phyloP scores from a whole-genome alignment of 2,888 invertebrate genomes.

The Chalcis sispes region DNA sequence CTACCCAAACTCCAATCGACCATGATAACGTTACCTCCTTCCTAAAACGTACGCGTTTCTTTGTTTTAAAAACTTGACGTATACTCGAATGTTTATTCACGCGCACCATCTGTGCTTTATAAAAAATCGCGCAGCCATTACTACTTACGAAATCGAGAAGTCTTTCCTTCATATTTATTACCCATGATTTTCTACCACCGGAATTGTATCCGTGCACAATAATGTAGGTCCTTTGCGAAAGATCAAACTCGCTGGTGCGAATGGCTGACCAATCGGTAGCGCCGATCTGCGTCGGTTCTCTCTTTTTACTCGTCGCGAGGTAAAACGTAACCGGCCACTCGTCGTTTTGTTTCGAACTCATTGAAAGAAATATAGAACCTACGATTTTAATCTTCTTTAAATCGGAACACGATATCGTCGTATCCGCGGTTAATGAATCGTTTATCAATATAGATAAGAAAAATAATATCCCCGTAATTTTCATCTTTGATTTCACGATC shows the following conservation, averaged over 20 bases:
- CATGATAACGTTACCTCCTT: slow-evolving; percentile 43
- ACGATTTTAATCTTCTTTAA: slow-evolving; percentile 16
- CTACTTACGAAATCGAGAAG: slow-evolving; percentile 47
- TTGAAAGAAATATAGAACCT: slow-evolving; percentile 2
- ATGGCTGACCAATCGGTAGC: slow-evolving; percentile 11
- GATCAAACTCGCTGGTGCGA: slow-evolving; percentile 25
- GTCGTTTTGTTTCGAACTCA: background rate
- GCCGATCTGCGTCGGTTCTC: slow-evolving; percentile 2
- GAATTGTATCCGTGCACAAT: slow-evolving; percentile 51
- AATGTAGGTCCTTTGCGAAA: slow-evolving; percentile 36
- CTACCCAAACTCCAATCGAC: slow-evolving; percentile 50
- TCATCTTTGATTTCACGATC: too few species aligned
- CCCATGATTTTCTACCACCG: slow-evolving; percentile 42
- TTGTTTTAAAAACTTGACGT: background rate
- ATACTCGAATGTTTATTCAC: too few species aligned
- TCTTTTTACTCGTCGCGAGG: slow-evolving; percentile 25
- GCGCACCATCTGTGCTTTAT: too few species aligned
- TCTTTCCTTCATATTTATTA: slow-evolving; percentile 30
- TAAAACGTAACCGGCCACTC: slow-evolving; percentile 21
- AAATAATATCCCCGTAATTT: too few species aligned
- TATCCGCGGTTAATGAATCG: too few species aligned
- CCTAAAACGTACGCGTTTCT: slow-evolving; percentile 35
- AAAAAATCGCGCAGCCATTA: background rate
- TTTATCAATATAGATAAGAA: too few species aligned
- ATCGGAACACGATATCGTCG: slow-evolving; percentile 26